Conservation (phyloP, 53 echinoderm and acorn worm genomes). For the Arbacia lixula region DNA sequence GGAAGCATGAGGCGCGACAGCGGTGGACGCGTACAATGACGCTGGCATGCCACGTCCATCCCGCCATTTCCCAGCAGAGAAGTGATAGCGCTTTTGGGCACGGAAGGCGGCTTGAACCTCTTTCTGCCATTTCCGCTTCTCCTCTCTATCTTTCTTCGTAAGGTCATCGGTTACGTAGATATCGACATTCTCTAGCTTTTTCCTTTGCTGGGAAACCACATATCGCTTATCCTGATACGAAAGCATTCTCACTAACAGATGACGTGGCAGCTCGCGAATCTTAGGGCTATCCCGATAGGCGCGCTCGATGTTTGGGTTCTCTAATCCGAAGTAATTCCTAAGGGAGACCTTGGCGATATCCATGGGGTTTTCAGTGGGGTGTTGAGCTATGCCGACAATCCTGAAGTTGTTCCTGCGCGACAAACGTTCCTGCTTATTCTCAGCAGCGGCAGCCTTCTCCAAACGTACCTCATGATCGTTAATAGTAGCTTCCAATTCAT, state of each 20-base stretch:
- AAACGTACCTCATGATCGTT: not conserved
- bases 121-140: constrained; percentile 22
- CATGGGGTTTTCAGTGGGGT: constrained; percentile 12
- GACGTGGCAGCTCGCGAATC: constrained; percentile 25
- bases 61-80: constrained; percentile 43
- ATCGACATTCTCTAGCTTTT: constrained; percentile 24
- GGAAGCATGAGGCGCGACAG: no score
- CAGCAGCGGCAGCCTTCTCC: not conserved
- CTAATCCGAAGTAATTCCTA: constrained; percentile 12
- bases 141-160: constrained; percentile 44
- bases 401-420: constrained; percentile 33
- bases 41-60: constrained; percentile 39
- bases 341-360: not conserved
- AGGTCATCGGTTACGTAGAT: constrained; percentile 23
- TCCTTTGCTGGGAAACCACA: constrained; percentile 32
- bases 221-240: constrained; percentile 32
- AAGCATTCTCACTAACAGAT: constrained; percentile 18
- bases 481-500: not conserved
- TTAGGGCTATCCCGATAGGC: constrained; percentile 18
- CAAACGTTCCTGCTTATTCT: constrained; percentile 24
- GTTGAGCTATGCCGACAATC: constrained; percentile 12
- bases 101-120: constrained; percentile 5
- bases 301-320: constrained; percentile 14
- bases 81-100: constrained; percentile 1
- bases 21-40: constrained; percentile 11